Evolutionary conservation across 2,113 vertebrate genomes (phyloP).

Genomic region (Colius striatus): DNA sequence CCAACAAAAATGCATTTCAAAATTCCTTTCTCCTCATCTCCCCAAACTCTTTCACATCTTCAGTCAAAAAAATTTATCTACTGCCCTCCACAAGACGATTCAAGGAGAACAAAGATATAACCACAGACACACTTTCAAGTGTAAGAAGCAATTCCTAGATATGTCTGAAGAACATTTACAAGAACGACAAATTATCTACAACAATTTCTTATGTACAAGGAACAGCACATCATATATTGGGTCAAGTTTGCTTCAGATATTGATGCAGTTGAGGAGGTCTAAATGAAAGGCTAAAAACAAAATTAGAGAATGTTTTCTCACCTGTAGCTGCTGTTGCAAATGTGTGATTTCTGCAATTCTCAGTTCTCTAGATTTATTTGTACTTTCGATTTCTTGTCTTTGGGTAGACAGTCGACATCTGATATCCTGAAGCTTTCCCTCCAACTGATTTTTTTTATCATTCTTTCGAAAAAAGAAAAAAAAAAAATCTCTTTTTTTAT

Average conservation of each 20-base stretch:
- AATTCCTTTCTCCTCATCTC: background rate
- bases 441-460: conserved; percentile 93
- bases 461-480: conserved; percentile 76
- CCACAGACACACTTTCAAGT: background rate
- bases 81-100: background rate
- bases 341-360: conserved; percentile 96
- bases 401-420: conserved; percentile 90
- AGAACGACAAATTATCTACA: background rate
- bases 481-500: background rate
- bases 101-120: background rate
- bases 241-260: background rate
- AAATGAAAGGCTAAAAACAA: background rate
- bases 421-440: conserved; percentile 96
- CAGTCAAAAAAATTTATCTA: background rate
- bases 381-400: conserved; percentile 95
- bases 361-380: conserved; percentile 92
- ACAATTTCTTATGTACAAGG: background rate
- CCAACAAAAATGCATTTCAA: rapidly evolving
- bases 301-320: background rate
- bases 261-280: background rate
- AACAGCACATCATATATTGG: background rate
- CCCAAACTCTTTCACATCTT: background rate
- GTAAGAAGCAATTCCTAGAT: background rate
- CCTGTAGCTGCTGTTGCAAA: conserved; percentile 95
- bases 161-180: background rate